These are phyloP conservation scores for Epinephelus moara DNA, from an alignment of 2,113 vertebrate species.

Conservation along the genomic window DNA sequence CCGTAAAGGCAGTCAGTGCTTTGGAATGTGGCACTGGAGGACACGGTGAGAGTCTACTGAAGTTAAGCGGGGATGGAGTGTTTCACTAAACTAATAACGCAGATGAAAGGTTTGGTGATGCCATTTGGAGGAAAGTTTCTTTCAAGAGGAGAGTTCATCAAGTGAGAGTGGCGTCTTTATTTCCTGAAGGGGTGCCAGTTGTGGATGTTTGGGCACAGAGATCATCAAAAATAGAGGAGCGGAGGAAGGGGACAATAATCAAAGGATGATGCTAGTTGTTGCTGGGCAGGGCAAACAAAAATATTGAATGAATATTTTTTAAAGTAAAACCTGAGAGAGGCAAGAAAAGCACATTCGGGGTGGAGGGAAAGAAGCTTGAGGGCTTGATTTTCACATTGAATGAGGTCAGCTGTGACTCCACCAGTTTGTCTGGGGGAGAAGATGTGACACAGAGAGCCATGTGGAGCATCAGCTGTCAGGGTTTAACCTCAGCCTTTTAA, in stretches of 20 bases:
- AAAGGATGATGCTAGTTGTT: background rate
- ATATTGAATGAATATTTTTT: too few relatives aligned
- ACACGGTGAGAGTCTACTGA: background rate
- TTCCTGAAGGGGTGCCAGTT: background rate
- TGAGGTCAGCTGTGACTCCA: too few relatives aligned
- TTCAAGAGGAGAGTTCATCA: background rate
- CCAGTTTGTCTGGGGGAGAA: too few relatives aligned
- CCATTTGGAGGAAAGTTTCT: background rate
- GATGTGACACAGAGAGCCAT: background rate
- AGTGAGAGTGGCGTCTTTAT: background rate
- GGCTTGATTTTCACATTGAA: too few relatives aligned
- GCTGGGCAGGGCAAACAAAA: background rate
- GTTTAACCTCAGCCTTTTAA: background rate
- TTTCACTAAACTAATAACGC: background rate
- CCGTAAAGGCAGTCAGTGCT: background rate
- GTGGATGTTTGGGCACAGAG: background rate
- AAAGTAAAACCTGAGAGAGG: too few relatives aligned
- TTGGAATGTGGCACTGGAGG: background rate
- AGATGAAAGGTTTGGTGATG: background rate
- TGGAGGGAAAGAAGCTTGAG: too few relatives aligned
- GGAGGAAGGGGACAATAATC: background rate
- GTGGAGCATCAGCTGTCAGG: background rate
- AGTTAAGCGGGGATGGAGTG: background rate
- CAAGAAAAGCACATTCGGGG: too few relatives aligned
- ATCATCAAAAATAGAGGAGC: background rate